These are phyloP conservation scores for Trichogramma dendrolimi DNA, from an alignment of 2,888 invertebrate species.

Conservation along the genomic window DNA sequence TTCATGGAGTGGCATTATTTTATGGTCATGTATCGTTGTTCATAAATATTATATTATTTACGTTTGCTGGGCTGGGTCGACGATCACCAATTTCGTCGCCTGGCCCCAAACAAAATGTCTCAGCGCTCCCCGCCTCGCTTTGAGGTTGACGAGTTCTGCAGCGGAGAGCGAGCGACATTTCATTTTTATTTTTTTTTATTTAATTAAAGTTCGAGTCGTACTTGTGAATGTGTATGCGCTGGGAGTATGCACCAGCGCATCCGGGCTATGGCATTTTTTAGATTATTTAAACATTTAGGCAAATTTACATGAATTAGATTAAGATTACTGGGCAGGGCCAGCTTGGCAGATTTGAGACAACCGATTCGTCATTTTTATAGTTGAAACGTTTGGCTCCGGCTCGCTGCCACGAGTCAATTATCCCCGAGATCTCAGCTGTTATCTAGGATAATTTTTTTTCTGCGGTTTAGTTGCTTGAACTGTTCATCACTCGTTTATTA, in stretches of 20 bases:
- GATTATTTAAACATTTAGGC: slow-evolving; percentile 52
- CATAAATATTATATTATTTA: slow-evolving; percentile 16
- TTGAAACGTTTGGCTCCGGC: background rate
- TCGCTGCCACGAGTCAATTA: background rate
- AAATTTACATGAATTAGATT: slow-evolving; percentile 53
- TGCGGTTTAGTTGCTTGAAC: background rate
- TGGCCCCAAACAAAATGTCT: slow-evolving; percentile 27
- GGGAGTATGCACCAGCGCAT: slow-evolving; percentile 54
- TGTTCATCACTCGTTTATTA: background rate
- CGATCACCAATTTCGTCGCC: slow-evolving; percentile 47
- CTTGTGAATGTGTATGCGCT: slow-evolving; percentile 54
- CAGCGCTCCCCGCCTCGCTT: slow-evolving; percentile 4
- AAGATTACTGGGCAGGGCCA: slow-evolving; percentile 43
- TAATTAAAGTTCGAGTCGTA: slow-evolving; percentile 52
- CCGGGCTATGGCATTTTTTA: slow-evolving; percentile 54
- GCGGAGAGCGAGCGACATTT: slow-evolving; percentile 3
- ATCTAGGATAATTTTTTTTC: background rate
- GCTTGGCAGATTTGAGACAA: slow-evolving; percentile 26
- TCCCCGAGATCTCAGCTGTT: background rate
- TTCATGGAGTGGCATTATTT: slow-evolving; percentile 29
- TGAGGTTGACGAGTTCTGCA: background rate
- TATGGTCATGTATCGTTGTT: slow-evolving; percentile 35
- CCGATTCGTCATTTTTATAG: background rate
- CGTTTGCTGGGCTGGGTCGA: slow-evolving; percentile 29
- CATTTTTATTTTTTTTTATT: slow-evolving; percentile 45